Evolutionary conservation across 1,140 invertebrate genomes (phyloP).

Genomic region (Drosophila suzukii): DNA sequence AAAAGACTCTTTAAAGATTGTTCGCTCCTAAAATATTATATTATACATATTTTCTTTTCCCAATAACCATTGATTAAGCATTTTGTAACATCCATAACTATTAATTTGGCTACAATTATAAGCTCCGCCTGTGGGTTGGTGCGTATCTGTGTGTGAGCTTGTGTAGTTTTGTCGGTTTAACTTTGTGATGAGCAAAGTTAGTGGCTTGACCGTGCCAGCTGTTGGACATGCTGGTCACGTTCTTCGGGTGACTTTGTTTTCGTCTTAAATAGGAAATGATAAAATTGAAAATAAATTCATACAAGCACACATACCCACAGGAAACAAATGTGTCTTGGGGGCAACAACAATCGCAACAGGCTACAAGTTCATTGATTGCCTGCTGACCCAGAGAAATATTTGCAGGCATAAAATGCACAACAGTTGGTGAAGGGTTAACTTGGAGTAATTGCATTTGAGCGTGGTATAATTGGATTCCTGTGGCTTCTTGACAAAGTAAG

Average conservation of each 20-base stretch:
- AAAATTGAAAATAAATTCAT: conserved; percentile 80
- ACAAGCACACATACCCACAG: conserved; percentile 35
- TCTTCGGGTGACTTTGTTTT: conserved; percentile 77
- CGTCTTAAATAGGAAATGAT: conserved; percentile 81
- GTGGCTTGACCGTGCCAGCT: conserved; percentile 66
- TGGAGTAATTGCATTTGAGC: conserved; percentile 20
- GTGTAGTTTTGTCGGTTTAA: conserved; percentile 57
- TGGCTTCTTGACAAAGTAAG: background rate
- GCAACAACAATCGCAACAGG: conserved; percentile 30
- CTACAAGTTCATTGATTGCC: conserved; percentile 61
- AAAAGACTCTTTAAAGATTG: no score
- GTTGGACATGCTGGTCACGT: conserved; percentile 71
- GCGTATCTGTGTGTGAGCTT: conserved; percentile 13
- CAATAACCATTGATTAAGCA: no score
- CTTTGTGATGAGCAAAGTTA: conserved; percentile 76
- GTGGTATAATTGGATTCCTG: conserved; percentile 36
- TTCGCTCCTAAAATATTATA: no score
- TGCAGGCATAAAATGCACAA: conserved; percentile 32
- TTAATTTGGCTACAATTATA: background rate
- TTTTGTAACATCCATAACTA: background rate
- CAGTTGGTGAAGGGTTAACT: conserved; percentile 14
- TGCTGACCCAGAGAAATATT: conserved; percentile 23
- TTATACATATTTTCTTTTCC: no score
- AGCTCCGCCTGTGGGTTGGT: conserved; percentile 6
- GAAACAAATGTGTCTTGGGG: conserved; percentile 30